phyloP scores from a whole-genome alignment of 2,113 vertebrate species.

The Eclectus roratus region DNA sequence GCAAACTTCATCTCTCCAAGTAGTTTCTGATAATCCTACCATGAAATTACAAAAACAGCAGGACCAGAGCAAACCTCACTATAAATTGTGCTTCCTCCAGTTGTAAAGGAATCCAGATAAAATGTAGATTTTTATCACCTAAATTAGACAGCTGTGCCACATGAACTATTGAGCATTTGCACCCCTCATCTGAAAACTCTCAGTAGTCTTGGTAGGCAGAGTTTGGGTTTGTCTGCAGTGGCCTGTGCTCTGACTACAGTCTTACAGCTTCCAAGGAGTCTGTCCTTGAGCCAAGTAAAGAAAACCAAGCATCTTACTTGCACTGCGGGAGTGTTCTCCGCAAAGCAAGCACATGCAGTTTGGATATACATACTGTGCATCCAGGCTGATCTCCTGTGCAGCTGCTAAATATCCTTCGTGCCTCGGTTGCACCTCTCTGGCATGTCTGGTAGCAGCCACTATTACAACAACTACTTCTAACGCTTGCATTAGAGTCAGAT shows the following conservation, averaged over 20 bases:
- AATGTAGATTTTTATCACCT: background rate
- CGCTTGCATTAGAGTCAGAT: background rate
- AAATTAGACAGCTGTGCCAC: background rate
- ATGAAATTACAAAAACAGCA: slow-evolving; percentile 32
- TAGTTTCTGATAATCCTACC: slow-evolving; percentile 40
- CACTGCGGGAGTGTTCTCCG: background rate
- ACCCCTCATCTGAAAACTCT: background rate
- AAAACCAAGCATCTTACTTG: background rate
- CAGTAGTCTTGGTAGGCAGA: background rate
- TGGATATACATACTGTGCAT: background rate
- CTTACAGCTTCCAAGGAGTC: background rate
- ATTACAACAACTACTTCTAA: background rate
- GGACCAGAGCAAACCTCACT: slow-evolving; percentile 13
- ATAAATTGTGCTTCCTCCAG: background rate
- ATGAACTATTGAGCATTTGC: background rate
- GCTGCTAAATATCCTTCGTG: accelerated
- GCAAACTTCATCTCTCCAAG: background rate
- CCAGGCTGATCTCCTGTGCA: background rate
- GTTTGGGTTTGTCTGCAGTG: background rate
- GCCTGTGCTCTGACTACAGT: background rate
- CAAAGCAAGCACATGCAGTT: background rate
- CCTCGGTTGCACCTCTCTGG: background rate
- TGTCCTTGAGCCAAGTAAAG: background rate
- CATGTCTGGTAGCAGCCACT: background rate
- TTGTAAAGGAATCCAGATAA: slow-evolving; percentile 11